Evolutionary conservation across 2,113 vertebrate genomes (phyloP), one percentile per base, ranked within the genome.

Genomic region (Sceloporus undulatus): DNA sequence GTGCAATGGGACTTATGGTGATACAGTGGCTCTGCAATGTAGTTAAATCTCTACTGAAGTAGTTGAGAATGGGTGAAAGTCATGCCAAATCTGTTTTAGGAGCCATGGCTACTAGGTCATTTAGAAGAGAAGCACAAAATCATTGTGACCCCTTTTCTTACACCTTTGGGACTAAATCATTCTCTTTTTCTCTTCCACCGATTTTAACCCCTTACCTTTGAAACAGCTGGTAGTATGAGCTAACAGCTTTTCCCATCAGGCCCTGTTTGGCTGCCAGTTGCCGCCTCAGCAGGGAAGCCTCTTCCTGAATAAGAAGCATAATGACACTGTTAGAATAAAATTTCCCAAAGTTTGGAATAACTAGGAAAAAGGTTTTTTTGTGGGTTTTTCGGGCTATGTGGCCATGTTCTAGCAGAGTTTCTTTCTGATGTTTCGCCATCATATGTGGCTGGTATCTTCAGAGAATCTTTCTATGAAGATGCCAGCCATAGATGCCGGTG

Each of bases 211-310:
- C 0, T 94, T 96, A 99, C 99, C 98, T 98, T 93, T 95, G 97
- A 91, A 97, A 96, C 1, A 98, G 96, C 85, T 96, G 95, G 62
- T 94, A 95, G 79, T 96, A 97, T 13, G 95, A 92, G 71, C 93
- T 93, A 1, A 96, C 95, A 38, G 92, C 95, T 96, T 92, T 98
- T 89, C 96, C 97, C 65, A 91, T 90, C 40, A 99, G 90, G 25
- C 97, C 97, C 91, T 96, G 96, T 21, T 94, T 96, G 16, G 97
- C 95, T 88, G 96, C 90, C 79, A 95, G 92, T 83, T 93, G 94
- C 0, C 97, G 96, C 84, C 97, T 97, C 70, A 91, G 93, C 76
- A 98, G 65, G 84, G 98, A 98, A 5, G 95, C 95, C 54, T 96
- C 93, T 95, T 98, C 98, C 98, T 99, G 92, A 68, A 54, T 38